Conservation (phyloP, 2,797 vertebrate species). For the Squalus acanthias region DNA sequence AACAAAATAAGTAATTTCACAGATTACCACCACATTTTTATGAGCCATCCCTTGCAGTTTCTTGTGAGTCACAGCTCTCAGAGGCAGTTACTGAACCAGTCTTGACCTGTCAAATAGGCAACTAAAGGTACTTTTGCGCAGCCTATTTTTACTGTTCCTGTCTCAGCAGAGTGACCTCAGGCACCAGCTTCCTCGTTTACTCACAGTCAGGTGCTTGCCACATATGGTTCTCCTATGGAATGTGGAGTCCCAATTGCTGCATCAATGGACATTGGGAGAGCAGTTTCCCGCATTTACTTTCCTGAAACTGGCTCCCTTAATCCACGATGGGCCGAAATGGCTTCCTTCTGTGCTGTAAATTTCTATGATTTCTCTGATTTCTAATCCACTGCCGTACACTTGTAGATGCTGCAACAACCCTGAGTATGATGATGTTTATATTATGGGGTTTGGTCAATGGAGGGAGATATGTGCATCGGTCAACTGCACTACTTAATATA, state of each 20-base stretch:
- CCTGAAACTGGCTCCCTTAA: not conserved
- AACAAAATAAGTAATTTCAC: not conserved
- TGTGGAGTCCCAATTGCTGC: not conserved
- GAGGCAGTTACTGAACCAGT: not conserved
- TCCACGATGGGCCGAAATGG: not conserved
- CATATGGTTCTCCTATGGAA: not conserved
- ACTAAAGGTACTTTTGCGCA: not conserved
- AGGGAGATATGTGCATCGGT: too few species aligned
- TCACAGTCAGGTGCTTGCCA: not conserved
- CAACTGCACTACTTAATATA: too few species aligned
- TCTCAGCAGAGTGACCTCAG: not conserved
- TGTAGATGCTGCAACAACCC: not conserved
- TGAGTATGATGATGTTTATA: not conserved
- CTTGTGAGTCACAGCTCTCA: not conserved
- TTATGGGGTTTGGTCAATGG: not conserved
- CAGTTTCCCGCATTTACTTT: not conserved
- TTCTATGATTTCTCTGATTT: too few species aligned
- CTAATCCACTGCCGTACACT: not conserved
- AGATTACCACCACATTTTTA: not conserved
- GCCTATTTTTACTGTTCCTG: not conserved
- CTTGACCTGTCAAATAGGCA: not conserved
- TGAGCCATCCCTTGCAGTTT: not conserved
- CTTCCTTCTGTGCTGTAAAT: too few species aligned
- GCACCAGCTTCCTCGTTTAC: not conserved
- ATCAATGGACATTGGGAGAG: not conserved